Percentiles rank a stretch among this genome's conserved stretches.
phyloP scores from a whole-genome alignment of 2,797 vertebrate genomes.

The Acipenser transmontanus region DNA sequence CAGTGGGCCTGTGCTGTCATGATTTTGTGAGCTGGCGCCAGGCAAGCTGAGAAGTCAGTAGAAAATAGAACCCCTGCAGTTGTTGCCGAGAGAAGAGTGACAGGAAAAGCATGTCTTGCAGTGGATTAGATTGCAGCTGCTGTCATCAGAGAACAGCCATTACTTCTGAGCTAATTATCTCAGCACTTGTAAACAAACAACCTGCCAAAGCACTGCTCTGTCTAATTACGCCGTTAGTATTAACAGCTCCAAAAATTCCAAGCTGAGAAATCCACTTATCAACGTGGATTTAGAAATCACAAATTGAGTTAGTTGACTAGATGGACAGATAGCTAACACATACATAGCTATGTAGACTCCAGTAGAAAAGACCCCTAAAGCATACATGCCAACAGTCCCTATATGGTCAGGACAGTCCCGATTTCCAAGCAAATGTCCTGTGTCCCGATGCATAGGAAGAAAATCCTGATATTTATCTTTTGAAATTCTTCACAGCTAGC shows the following conservation, averaged over 20 bases:
- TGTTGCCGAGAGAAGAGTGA: slow-evolving; percentile 63
- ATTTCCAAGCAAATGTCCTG: no score
- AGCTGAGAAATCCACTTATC: slow-evolving; percentile 7
- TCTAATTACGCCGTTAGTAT: slow-evolving; percentile 39
- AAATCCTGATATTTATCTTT: no score
- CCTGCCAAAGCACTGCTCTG: slow-evolving; percentile 40
- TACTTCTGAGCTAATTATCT: slow-evolving; percentile 77
- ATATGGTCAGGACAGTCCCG: no score
- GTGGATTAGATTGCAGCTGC: slow-evolving; percentile 57
- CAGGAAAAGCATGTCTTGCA: slow-evolving; percentile 53
- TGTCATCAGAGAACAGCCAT: slow-evolving; percentile 73
- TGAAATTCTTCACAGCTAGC: no score
- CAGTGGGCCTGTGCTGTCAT: slow-evolving; percentile 20
- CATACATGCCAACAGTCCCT: no score
- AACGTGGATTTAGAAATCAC: slow-evolving; percentile 10
- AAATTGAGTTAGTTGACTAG: slow-evolving; percentile 9
- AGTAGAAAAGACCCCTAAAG: no score
- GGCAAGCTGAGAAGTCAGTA: slow-evolving; percentile 51
- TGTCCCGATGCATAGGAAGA: no score
- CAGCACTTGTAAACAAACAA: slow-evolving; percentile 64
- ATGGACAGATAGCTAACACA: neutral
- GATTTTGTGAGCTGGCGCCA: slow-evolving; percentile 67
- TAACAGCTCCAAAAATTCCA: slow-evolving; percentile 21
- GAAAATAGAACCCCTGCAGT: slow-evolving; percentile 65
- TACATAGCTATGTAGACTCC: no score